Evolutionary conservation across 2,113 vertebrate species (phyloP).

Genomic region (Megaleporinus macrocephalus): DNA sequence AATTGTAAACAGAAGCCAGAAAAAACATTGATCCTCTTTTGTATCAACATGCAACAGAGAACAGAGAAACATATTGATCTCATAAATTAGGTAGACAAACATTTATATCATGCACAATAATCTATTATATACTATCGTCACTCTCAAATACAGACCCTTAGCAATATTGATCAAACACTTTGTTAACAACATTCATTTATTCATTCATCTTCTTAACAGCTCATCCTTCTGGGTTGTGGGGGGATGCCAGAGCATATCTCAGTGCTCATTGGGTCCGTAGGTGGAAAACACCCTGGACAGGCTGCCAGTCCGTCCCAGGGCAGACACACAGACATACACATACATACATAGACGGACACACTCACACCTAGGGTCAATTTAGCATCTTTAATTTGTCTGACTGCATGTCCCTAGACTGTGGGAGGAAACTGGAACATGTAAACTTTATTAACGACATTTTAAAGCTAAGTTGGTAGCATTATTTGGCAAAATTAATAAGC

Average conservation of each 20-base stretch:
- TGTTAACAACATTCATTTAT: constrained; percentile 26
- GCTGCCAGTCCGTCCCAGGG: no score
- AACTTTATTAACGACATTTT: constrained; percentile 19
- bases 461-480: constrained; percentile 3
- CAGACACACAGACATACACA: no score
- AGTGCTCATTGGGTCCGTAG: no score
- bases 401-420: no score
- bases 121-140: neutral
- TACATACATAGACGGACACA: no score
- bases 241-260: no score
- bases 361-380: no score
- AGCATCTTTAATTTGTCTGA: no score
- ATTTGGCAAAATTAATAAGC: constrained; percentile 39
- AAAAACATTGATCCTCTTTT: neutral
- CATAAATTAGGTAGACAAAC: constrained; percentile 5
- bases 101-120: neutral
- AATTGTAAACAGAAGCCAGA: neutral
- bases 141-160: constrained; percentile 17
- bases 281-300: no score
- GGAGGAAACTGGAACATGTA: no score
- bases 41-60: neutral
- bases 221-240: no score
- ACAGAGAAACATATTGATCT: neutral
- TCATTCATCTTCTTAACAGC: no score
- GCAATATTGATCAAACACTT: constrained; percentile 28